phyloP scores from a whole-genome alignment of 2,797 vertebrate genomes.

The Lophius americanus region DNA sequence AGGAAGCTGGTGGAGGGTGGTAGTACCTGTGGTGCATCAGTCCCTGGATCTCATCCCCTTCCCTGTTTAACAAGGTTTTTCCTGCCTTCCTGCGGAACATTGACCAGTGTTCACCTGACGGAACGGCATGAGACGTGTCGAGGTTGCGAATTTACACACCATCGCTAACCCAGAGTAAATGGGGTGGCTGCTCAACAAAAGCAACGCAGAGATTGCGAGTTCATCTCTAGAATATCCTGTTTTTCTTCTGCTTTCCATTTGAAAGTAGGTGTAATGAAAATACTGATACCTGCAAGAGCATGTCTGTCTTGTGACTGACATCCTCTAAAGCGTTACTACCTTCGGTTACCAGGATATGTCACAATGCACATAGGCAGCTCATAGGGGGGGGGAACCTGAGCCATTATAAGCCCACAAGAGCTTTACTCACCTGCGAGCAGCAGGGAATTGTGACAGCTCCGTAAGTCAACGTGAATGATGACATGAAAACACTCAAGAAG shows the following conservation, averaged over 20 bases:
- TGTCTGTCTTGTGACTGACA: slow-evolving; percentile 29
- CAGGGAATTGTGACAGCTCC: slow-evolving; percentile 13
- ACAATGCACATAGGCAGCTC: slow-evolving; percentile 29
- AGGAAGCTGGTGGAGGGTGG: neutral
- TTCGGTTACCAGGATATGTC: slow-evolving; percentile 37
- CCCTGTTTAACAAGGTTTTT: neutral
- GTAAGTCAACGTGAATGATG: slow-evolving; percentile 30
- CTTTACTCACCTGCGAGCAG: slow-evolving; percentile 27
- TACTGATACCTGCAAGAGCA: neutral
- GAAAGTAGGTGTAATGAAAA: neutral
- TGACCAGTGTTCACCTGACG: slow-evolving; percentile 24
- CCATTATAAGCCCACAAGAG: slow-evolving; percentile 25
- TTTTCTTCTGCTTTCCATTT: neutral
- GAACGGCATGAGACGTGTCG: slow-evolving; percentile 21
- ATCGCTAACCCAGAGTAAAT: slow-evolving; percentile 3
- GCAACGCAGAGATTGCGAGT: slow-evolving; percentile 18
- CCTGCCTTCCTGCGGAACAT: slow-evolving; percentile 6
- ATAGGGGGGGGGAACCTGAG: slow-evolving; percentile 14
- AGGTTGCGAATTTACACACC: slow-evolving; percentile 37
- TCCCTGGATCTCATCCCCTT: neutral
- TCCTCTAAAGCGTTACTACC: neutral
- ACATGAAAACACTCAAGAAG: slow-evolving; percentile 43
- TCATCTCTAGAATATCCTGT: neutral
- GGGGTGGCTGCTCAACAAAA: slow-evolving; percentile 29
- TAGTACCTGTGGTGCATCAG: neutral